Conservation (phyloP, 2,888 invertebrate species). For the Lasioglossum villosulum region DNA sequence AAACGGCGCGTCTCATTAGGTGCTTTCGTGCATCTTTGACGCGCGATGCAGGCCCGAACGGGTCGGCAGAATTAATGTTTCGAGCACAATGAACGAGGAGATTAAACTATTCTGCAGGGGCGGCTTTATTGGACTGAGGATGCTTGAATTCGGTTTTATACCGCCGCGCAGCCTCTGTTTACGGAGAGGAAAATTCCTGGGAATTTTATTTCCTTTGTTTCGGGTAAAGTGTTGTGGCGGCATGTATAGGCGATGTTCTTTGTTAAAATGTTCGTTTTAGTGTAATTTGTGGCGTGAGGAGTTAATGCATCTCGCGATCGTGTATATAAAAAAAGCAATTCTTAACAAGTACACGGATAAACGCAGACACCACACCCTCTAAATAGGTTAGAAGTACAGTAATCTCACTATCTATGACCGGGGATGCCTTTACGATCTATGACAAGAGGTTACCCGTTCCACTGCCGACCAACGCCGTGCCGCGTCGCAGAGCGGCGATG, state of each 20-base stretch:
- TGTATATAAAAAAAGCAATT: too few relatives aligned
- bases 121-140: background rate
- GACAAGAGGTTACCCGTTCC: too few relatives aligned
- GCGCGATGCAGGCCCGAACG: background rate
- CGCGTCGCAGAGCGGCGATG: too few relatives aligned
- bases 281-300: background rate
- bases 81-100: background rate
- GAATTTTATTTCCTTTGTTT: background rate
- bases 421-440: too few relatives aligned
- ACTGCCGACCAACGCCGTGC: too few relatives aligned
- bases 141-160: background rate
- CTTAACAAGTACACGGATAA: too few relatives aligned
- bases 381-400: too few relatives aligned
- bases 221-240: background rate
- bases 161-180: background rate
- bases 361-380: too few relatives aligned
- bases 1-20: slow-evolving; percentile 40
- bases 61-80: background rate
- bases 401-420: too few relatives aligned
- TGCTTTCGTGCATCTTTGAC: background rate
- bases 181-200: background rate
- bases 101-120: background rate
- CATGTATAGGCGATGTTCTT: background rate
- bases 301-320: background rate
- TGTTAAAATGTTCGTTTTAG: background rate